Conservation (phyloP, 2,113 vertebrate species). For the Monarcha castaneiventris region DNA sequence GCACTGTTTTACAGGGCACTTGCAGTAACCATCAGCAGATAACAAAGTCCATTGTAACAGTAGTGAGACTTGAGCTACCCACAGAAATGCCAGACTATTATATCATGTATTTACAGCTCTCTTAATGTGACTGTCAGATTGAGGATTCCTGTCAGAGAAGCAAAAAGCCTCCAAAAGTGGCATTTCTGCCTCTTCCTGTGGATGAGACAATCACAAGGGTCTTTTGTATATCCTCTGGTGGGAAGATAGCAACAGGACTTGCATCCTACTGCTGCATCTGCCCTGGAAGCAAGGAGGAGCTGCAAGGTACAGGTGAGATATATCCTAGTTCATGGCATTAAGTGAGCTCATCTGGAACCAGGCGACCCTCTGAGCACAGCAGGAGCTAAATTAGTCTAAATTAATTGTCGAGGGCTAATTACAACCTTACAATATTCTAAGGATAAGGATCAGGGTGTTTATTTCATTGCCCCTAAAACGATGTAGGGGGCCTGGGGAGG, state of each 20-base stretch:
- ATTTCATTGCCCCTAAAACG: not conserved
- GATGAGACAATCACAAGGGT: not conserved
- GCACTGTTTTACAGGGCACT: not conserved
- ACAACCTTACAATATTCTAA: not conserved
- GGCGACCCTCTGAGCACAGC: not conserved
- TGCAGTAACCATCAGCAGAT: not conserved
- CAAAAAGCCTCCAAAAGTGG: not conserved
- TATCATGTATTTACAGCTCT: not conserved
- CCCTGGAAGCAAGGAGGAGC: rapidly evolving
- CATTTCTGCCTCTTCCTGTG: not conserved
- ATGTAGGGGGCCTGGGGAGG: not conserved
- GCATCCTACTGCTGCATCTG: rapidly evolving
- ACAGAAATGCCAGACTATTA: not conserved
- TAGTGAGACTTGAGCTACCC: not conserved
- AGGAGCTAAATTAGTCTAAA: not conserved
- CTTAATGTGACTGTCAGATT: not conserved
- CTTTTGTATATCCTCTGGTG: not conserved
- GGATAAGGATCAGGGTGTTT: not conserved
- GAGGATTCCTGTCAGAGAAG: not conserved
- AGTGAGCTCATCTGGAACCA: not conserved
- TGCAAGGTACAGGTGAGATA: not conserved
- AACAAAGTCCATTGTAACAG: not conserved
- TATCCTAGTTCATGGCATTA: not conserved
- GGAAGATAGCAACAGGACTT: not conserved
- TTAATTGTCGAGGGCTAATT: not conserved